These are phyloP conservation scores for Pelosia muscerda DNA, from an alignment of 2,888 invertebrate genomes.

Conservation along the genomic window DNA sequence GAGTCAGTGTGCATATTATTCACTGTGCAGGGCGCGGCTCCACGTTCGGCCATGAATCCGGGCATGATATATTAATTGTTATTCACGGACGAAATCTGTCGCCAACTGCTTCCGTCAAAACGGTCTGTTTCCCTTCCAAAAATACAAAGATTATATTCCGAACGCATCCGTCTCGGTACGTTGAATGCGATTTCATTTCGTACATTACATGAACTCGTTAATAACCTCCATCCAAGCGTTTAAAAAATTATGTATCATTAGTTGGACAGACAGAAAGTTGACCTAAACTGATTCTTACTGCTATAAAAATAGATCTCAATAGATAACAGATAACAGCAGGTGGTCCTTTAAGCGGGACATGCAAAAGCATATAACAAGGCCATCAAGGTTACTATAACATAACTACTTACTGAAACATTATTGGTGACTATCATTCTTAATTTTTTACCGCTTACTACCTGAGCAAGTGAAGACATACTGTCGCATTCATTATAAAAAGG, in stretches of 20 bases:
- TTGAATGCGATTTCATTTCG: constrained; percentile 64
- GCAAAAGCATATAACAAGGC: no score
- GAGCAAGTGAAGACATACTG: neutral
- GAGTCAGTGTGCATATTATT: constrained; percentile 53
- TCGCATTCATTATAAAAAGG: constrained; percentile 28
- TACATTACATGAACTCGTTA: constrained; percentile 63
- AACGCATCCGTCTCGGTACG: constrained; percentile 71
- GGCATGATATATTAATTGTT: constrained; percentile 69
- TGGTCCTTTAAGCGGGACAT: no score
- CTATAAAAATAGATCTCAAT: constrained; percentile 33
- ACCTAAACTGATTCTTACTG: constrained; percentile 33
- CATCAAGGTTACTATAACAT: no score
- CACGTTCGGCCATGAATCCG: constrained; percentile 72
- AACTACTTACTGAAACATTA: no score
- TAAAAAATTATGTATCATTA: constrained; percentile 45
- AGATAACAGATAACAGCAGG: no score
- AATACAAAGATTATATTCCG: constrained; percentile 73
- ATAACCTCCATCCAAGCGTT: constrained; percentile 52
- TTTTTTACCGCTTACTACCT: no score
- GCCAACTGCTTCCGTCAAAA: constrained; percentile 71
- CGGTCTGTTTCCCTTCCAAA: constrained; percentile 75
- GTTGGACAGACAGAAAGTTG: constrained; percentile 41
- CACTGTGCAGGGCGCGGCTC: constrained; percentile 57
- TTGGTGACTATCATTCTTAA: no score
- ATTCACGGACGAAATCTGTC: constrained; percentile 76